Evolutionary conservation across 1,140 invertebrate species (phyloP), one percentile per base, ranked within the genome.

Genomic region (Helicorthomorpha holstii): DNA sequence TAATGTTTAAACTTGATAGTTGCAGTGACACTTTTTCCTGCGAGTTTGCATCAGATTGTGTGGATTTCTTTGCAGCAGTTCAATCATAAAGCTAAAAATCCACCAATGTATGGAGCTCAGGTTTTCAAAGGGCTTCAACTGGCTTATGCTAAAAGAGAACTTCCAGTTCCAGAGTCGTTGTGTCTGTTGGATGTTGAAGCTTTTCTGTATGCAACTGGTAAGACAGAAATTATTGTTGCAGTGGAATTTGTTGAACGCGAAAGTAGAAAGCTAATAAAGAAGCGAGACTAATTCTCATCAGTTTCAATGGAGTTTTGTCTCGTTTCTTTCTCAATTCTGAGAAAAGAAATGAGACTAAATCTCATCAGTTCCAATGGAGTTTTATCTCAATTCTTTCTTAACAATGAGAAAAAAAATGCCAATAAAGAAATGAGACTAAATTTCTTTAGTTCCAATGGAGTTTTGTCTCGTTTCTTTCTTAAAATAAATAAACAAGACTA

Each of bases 181-280:
- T 82, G 78, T 62, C 74, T 78, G 58, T 60, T 90, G 12, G 89
- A 94, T 66, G 66, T 88, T 16, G 77, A 89, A 59, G 76, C 83
- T 0, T 94, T 89, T 63, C 69, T 93, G 0, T 85, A 75, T 59
- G 73, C 73, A 1, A 62, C 76, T 55, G 61, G 65, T 67, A 54
- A 10, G 10, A 19, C n/a, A n/a, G n/a, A n/a, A 12, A 45, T 19
- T n/a, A 45, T 23, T 45, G 43, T 7, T 7, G 19, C 7, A 45
- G 4, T 4, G 29, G 29, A 7, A 34, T 34, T 34, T 16, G 7
- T 34, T 7, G 29, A n/a, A n/a, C n/a, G n/a, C n/a, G n/a, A n/a
- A n/a, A n/a, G n/a, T n/a, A n/a, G n/a, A n/a, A n/a, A n/a, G n/a
- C n/a, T n/a, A n/a, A n/a, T n/a, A n/a, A n/a, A n/a, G n/a, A n/a